Conservation (phyloP, 2,113 vertebrate genomes). For the Lophura nycthemera region DNA sequence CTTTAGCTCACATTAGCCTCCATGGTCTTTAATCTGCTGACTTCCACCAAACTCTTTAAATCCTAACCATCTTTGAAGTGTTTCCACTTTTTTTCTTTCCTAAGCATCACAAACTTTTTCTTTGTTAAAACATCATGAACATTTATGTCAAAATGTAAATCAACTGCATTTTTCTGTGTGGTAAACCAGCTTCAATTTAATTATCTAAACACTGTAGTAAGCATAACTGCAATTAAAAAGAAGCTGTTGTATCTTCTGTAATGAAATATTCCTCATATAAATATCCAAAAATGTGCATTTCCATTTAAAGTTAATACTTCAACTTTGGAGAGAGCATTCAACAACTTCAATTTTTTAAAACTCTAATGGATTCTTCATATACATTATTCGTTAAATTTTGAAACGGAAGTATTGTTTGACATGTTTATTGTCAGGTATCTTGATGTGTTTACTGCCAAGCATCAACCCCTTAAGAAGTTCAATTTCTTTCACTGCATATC, state of each 20-base stretch:
- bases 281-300: background rate
- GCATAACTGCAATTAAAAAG: background rate
- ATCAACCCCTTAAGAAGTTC: background rate
- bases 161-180: fast-evolving
- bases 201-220: background rate
- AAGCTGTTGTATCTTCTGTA: background rate
- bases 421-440: background rate
- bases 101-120: background rate
- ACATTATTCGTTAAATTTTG: background rate
- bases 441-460: background rate
- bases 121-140: background rate
- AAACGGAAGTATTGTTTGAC: background rate
- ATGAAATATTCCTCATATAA: background rate
- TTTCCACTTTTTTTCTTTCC: fast-evolving
- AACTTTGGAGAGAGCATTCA: background rate
- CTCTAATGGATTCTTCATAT: background rate
- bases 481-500: background rate
- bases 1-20: background rate
- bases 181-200: background rate
- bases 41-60: background rate
- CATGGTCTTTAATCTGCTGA: background rate
- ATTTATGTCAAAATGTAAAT: background rate
- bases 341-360: background rate
- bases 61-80: background rate
- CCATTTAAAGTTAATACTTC: background rate